phyloP scores from a whole-genome alignment of 2,797 vertebrate species.

The Cichlasoma orientale region DNA sequence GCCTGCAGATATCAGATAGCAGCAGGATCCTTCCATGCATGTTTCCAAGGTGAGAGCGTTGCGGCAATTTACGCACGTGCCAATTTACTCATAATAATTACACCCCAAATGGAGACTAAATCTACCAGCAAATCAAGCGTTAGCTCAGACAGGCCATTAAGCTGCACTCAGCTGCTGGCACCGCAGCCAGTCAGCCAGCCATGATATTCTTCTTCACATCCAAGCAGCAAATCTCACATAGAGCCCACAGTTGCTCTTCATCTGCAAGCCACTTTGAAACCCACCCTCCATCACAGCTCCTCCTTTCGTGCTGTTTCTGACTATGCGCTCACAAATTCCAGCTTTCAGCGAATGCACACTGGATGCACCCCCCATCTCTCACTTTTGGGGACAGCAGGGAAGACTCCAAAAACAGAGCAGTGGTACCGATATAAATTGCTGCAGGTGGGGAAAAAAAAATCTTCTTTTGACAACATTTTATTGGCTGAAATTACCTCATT shows the following conservation, averaged over 20 bases:
- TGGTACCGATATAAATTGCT: neutral
- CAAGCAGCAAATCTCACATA: neutral
- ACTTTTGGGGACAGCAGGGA: neutral
- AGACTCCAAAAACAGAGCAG: neutral
- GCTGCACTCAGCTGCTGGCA: too few species aligned
- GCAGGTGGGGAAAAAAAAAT: neutral
- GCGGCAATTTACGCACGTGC: neutral
- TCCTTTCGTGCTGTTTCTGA: neutral
- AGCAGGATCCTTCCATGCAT: accelerated
- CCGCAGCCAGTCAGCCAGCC: too few species aligned
- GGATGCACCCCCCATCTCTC: neutral
- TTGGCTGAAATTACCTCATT: neutral
- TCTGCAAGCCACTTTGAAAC: neutral
- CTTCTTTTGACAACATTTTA: neutral
- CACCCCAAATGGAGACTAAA: neutral
- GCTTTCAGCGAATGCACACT: neutral
- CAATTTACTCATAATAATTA: neutral
- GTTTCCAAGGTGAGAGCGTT: neutral
- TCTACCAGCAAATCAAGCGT: neutral
- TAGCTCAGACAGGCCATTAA: accelerated
- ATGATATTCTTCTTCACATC: neutral
- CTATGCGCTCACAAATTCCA: neutral
- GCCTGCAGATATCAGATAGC: neutral
- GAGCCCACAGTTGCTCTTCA: neutral
- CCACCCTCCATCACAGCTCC: neutral